Percentiles rank a stretch among this genome's conserved stretches.
phyloP scores from a whole-genome alignment of 2,888 invertebrate species.

The Heliconius sara region DNA sequence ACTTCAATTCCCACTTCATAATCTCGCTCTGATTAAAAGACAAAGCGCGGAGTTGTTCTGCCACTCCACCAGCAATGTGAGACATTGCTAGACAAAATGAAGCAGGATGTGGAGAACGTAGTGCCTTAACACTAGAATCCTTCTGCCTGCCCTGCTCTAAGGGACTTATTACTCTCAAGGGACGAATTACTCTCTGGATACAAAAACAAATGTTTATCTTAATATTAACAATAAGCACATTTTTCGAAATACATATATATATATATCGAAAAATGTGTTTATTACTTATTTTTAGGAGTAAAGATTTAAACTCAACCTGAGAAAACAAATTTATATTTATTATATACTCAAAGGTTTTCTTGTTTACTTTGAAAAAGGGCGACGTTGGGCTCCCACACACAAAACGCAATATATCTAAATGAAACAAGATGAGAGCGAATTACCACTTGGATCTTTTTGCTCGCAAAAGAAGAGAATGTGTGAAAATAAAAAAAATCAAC shows the following conservation, averaged over 20 bases:
- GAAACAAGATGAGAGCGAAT: background rate
- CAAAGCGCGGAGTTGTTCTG: background rate
- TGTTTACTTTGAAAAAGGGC: background rate
- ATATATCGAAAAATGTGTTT: too few species aligned
- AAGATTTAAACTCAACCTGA: background rate
- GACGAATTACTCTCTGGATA: too few species aligned
- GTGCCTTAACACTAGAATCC: background rate
- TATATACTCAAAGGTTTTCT: background rate
- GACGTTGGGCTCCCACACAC: background rate
- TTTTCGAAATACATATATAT: too few species aligned
- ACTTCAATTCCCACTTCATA: background rate
- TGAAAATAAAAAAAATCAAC: background rate
- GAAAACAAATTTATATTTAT: conserved; percentile 2
- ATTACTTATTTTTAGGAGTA: too few species aligned
- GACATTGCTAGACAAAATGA: background rate
- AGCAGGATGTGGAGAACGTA: background rate
- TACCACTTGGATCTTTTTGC: background rate
- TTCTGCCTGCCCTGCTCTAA: too few species aligned
- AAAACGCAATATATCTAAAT: background rate
- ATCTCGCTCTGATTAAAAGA: background rate
- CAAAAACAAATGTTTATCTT: too few species aligned
- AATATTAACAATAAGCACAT: too few species aligned
- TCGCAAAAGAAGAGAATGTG: background rate
- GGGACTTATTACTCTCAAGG: too few species aligned
- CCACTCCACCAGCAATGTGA: background rate